Base-by-base conservation (phyloP, 2,113 vertebrate species). In the Mungos mungo region DNA sequence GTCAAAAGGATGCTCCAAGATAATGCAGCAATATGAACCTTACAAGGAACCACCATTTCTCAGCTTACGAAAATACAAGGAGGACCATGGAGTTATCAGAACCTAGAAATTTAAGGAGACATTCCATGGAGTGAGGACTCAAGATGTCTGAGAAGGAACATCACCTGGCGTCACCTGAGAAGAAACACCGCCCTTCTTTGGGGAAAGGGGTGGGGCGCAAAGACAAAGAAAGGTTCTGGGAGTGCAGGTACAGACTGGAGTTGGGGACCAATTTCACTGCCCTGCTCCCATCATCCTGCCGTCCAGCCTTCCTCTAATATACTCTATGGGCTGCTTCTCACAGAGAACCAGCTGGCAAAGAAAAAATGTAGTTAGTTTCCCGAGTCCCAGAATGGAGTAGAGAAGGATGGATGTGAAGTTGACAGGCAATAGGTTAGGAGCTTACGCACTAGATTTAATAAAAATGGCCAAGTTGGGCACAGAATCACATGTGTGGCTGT, bases 191-290 rank as follows among this genome's bases (percentile, higher is more conserved):
- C 41, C 41, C 41, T 41, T 41, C 35, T 33, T 14, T 21, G 41
- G 52, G 5, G 0, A 29, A 18, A 18, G 16, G 2, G 11, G 13
- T 13, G 33, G 31, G 35, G 19, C 1, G 0, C 47, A 29, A 35
- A 50, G 71, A 29, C 47, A 3, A 5, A 60, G 35, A 11, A 21
- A 4, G 27, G 41, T 50, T 68, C 25, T 18, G n/a, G n/a, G 25
- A 2, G 31, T 25, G 4, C 47, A 18, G 27, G 15, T 0, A 33
- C 12, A 0, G 50, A 41, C 9, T 11, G 6, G 12, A 50, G 7
- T 11, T 8, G 13, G 41, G 47, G 54, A 33, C 18, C 18, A 31
- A 15, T 0, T n/a, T 12, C 0, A 7, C 9, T 5, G 6, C 57
- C n/a, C 9, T 0, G 4, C 45, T 41, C 25, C 35, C 86, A 13